Percentiles rank a stretch among this genome's conserved stretches.
phyloP scores from a whole-genome alignment of 1,140 invertebrate species.

The Drosophila rufa region DNA sequence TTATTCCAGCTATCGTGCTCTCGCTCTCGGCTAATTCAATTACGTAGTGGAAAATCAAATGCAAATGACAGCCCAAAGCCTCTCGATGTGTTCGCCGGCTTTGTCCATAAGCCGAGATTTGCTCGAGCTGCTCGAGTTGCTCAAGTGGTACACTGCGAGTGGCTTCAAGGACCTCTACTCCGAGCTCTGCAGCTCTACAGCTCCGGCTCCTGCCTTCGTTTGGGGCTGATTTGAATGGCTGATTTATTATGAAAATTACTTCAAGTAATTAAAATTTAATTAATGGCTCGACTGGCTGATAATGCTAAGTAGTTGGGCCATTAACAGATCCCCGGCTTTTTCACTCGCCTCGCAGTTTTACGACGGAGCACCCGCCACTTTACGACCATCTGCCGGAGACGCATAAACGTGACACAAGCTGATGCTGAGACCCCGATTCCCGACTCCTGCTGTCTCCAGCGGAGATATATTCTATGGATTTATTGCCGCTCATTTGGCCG shows the following conservation, averaged over 20 bases:
- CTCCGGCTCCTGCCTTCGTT: not conserved
- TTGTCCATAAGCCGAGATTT: slow-evolving; percentile 19
- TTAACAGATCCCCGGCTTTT: slow-evolving; percentile 29
- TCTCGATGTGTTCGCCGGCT: slow-evolving; percentile 44
- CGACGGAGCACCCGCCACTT: slow-evolving; percentile 54
- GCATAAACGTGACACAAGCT: slow-evolving; percentile 44
- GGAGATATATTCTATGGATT: slow-evolving; percentile 59
- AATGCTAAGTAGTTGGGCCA: slow-evolving; percentile 50
- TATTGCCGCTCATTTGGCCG: slow-evolving; percentile 57
- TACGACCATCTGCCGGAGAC: slow-evolving; percentile 30
- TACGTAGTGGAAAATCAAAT: slow-evolving; percentile 42
- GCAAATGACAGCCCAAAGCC: slow-evolving; percentile 57
- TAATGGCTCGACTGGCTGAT: slow-evolving; percentile 42
- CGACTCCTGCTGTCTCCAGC: slow-evolving; percentile 23
- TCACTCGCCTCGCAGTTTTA: slow-evolving; percentile 45
- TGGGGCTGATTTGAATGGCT: slow-evolving; percentile 26
- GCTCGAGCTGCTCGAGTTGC: not conserved
- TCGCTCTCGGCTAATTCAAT: slow-evolving; percentile 13
- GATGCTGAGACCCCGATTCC: slow-evolving; percentile 11
- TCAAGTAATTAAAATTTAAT: slow-evolving; percentile 54
- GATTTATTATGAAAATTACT: slow-evolving; percentile 46
- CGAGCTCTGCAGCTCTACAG: too few species aligned
- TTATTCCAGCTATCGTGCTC: not conserved
- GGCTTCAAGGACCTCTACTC: not conserved
- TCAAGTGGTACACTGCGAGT: slow-evolving; percentile 14